Evolutionary conservation across 2,888 invertebrate species (phyloP).

Genomic region (Cheilosia soror): DNA sequence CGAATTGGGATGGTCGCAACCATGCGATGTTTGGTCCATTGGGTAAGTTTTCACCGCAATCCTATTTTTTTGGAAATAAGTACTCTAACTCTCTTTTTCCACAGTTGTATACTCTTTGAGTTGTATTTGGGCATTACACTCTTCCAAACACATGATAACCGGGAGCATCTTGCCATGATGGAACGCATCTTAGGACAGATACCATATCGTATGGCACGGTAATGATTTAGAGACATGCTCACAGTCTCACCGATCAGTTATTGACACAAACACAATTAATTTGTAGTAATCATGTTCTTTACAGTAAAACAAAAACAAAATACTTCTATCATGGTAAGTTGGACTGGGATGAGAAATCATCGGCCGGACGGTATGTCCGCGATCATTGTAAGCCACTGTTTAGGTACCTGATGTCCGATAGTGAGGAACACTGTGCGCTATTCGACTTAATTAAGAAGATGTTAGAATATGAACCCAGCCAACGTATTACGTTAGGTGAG

Average conservation of each 20-base stretch:
- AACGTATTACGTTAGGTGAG: constrained; percentile 91
- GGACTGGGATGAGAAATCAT: constrained; percentile 99
- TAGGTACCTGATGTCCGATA: constrained; percentile 95
- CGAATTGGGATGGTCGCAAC: constrained; percentile 99
- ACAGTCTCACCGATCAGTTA: constrained; percentile 76
- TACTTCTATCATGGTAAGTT: constrained; percentile 99
- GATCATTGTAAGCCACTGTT: constrained; percentile 98
- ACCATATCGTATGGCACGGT: constrained; percentile 92
- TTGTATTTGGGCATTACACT: constrained; percentile 98
- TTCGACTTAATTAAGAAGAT: constrained; percentile 97
- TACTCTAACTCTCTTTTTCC: constrained; percentile 22
- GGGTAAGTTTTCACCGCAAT: constrained; percentile 85
- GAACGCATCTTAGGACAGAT: constrained; percentile 98
- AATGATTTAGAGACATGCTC: constrained; percentile 83
- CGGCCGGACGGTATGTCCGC: constrained; percentile 98
- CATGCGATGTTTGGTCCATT: constrained; percentile 99
- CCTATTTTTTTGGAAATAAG: background rate
- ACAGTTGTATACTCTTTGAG: constrained; percentile 97
- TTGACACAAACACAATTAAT: constrained; percentile 81
- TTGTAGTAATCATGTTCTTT: constrained; percentile 83
- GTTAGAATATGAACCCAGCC: constrained; percentile 98
- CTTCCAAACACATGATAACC: constrained; percentile 99
- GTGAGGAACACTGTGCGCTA: constrained; percentile 95
- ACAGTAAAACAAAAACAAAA: constrained; percentile 96
- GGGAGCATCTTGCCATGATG: constrained; percentile 99